A percentile compares a stretch with the other conserved stretches of the same genome.
These are phyloP conservation scores for Telmatochromis sp. DNA, from an alignment of 2,113 vertebrate genomes.

Conservation along the genomic window DNA sequence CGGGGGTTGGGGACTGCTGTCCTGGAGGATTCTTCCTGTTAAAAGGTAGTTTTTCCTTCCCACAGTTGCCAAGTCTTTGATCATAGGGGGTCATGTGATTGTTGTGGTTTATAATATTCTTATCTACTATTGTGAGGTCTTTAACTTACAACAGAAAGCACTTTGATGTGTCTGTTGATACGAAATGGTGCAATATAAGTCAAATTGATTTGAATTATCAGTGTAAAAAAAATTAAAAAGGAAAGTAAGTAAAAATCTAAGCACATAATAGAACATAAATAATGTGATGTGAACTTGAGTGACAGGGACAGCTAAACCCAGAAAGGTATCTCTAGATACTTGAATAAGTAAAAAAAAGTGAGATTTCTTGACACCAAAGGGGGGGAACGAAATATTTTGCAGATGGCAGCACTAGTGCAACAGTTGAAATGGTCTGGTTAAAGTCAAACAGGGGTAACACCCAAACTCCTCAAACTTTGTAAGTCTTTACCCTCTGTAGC, in stretches of 20 bases:
- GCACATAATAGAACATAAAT: not conserved
- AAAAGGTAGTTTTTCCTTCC: not conserved
- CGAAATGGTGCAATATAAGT: not conserved
- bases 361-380: not conserved
- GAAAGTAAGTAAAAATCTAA: not conserved
- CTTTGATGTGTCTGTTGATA: not conserved
- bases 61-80: not conserved
- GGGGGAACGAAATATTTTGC: not conserved
- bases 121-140: not conserved
- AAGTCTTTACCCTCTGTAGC: slow-evolving; percentile 4
- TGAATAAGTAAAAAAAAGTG: not conserved
- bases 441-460: slow-evolving; percentile 3
- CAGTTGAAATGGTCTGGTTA: not conserved
- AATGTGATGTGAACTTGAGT: not conserved
- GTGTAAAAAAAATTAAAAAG: not conserved
- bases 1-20: not conserved
- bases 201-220: not conserved
- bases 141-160: not conserved
- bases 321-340: not conserved
- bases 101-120: not conserved
- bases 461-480: not conserved
- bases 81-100: not conserved
- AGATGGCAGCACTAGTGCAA: not conserved
- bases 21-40: not conserved
- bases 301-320: not conserved